phyloP scores from a whole-genome alignment of 2,797 vertebrate species.

The Acanthis flammea region DNA sequence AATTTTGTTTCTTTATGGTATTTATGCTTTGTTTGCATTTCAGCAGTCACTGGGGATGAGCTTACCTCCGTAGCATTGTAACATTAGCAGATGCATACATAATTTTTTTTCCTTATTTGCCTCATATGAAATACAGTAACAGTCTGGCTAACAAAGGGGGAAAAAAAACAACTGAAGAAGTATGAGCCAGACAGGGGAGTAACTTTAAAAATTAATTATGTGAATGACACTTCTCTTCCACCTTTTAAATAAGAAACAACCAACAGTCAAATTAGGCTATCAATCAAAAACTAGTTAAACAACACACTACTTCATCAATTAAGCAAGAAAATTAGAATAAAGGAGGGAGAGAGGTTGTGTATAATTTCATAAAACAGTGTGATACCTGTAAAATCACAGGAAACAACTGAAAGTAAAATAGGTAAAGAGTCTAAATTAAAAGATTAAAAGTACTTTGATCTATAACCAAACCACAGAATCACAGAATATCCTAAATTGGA shows the following conservation, averaged over 20 bases:
- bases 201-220: background rate
- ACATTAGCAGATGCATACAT: background rate
- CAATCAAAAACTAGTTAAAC: background rate
- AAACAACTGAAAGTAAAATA: background rate
- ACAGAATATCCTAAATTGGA: background rate
- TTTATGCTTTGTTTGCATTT: background rate
- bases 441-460: background rate
- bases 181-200: background rate
- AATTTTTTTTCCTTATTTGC: background rate
- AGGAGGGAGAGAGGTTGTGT: background rate
- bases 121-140: fast-evolving
- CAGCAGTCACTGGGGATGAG: background rate
- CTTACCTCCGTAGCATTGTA: background rate
- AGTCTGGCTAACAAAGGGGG: background rate
- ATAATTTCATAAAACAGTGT: background rate
- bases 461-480: background rate
- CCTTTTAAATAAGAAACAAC: background rate
- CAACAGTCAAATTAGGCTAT: background rate
- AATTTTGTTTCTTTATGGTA: background rate
- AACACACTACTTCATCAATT: background rate
- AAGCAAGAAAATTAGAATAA: background rate
- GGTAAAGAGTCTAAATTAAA: background rate
- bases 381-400: background rate
- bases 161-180: background rate
- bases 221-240: background rate